phyloP scores from a whole-genome alignment of 2,113 vertebrate genomes.

The Sialia sialis region DNA sequence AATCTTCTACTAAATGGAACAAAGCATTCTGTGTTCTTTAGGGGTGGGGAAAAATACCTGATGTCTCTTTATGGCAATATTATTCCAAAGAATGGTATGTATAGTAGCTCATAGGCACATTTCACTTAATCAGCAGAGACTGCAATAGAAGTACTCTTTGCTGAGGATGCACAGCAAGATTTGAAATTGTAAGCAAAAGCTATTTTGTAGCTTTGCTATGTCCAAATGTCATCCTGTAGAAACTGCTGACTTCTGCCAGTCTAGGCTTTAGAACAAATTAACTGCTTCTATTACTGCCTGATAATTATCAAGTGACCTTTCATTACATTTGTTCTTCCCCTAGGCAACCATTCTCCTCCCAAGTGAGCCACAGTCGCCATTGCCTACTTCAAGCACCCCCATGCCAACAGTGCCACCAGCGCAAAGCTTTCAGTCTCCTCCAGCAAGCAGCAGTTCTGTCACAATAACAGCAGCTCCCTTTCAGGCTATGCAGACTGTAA shows the following conservation, averaged over 20 bases:
- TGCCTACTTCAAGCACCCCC: slow-evolving; percentile 62
- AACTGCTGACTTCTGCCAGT: slow-evolving; percentile 70
- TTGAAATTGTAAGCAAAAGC: slow-evolving; percentile 73
- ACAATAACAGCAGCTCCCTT: slow-evolving; percentile 75
- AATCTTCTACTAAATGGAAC: not conserved
- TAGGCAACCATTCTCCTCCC: slow-evolving; percentile 63
- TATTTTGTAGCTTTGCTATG: slow-evolving; percentile 66
- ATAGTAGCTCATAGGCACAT: slow-evolving; percentile 44
- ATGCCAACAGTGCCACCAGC: slow-evolving; percentile 56
- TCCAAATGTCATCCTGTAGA: slow-evolving; percentile 66
- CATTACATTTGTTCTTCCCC: slow-evolving; percentile 26
- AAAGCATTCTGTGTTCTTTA: not conserved
- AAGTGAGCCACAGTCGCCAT: slow-evolving; percentile 64
- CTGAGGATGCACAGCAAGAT: slow-evolving; percentile 73
- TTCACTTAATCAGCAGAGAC: slow-evolving; percentile 67
- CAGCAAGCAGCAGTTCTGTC: slow-evolving; percentile 72
- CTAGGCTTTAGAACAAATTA: slow-evolving; percentile 62
- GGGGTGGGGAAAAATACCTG: not conserved
- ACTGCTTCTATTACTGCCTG: slow-evolving; percentile 49
- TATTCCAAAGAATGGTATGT: slow-evolving; percentile 21
- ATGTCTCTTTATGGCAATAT: not conserved
- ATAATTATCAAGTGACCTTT: slow-evolving; percentile 51
- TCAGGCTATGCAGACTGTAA: slow-evolving; percentile 85
- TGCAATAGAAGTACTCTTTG: slow-evolving; percentile 62
- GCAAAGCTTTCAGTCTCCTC: slow-evolving; percentile 77